Base-by-base conservation (phyloP, 2,888 invertebrate species). In the Amaurobius ferox region DNA sequence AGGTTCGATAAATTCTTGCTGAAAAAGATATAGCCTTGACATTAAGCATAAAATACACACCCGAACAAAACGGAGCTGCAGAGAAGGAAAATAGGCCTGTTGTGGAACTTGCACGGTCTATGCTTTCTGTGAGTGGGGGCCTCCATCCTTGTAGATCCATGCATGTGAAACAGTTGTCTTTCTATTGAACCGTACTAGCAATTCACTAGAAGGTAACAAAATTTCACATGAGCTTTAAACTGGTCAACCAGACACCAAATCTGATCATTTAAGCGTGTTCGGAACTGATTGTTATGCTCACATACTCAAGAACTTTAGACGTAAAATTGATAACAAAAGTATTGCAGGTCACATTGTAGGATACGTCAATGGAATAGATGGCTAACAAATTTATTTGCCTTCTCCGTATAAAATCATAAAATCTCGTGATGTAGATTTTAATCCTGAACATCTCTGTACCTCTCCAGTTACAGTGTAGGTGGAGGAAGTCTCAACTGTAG, bases 231-330 rank as follows among this genome's bases (percentile, higher is more conserved):
- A 44, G 16, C 44, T 44, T 44, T 44, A 16, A 16, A 44, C 16
- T 44, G 44, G 44, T 7, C 9, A 44, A 16, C 9, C 2, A 16
- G 16, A 2, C 6, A 16, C 16, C 11, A 44, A 44, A 44, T 16
- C 89, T 29, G 39, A 55, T 28, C 76, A 89, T 64, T 26, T 89
- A 19, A 66, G 83, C 30, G 48, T 48, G 16, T 71, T 40, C 48
- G 48, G 71, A 48, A 48, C 48, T 48, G 71, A 71, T 5, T 71
- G 48, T 48, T 48, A 48, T 71, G 71, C 48, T 7, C 71, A 71
- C 29, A 55, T 71, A 48, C 48, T 29, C 9, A 71, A 71, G 30
- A 44, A 48, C 29, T 32, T 61, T 16, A 55, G 61, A 61, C 32
- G 23, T 6, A 73, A 73, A 35, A n/a, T 73, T 73, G 73, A 73